phyloP scores from a whole-genome alignment of 1,140 invertebrate species.

The Drosophila athabasca region DNA sequence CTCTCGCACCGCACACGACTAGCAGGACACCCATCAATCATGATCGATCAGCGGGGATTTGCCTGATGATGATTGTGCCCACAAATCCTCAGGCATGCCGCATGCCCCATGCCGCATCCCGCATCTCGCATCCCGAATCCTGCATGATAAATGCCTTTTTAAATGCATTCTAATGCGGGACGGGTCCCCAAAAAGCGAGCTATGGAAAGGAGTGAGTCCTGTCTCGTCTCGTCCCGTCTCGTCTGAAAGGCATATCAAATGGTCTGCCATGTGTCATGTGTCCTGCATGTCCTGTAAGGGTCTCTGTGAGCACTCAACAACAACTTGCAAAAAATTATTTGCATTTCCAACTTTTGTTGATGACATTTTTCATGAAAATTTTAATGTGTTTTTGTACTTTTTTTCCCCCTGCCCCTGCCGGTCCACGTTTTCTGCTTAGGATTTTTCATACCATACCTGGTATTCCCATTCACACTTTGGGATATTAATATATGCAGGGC shows the following conservation, averaged over 20 bases:
- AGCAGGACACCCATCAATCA: conserved; percentile 58
- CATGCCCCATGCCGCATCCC: not conserved
- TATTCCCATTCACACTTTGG: conserved; percentile 64
- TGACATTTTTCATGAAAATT: conserved; percentile 83
- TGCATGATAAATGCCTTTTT: conserved; percentile 73
- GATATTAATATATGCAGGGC: conserved; percentile 81
- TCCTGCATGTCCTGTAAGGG: conserved; percentile 46
- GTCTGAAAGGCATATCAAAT: conserved; percentile 54
- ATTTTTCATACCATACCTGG: conserved; percentile 40
- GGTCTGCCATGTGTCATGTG: conserved; percentile 54
- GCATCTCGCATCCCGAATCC: conserved; percentile 6
- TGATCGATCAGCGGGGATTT: conserved; percentile 74
- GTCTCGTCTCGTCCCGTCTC: not conserved
- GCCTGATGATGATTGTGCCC: conserved; percentile 39
- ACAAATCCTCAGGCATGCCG: conserved; percentile 45
- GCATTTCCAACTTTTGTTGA: conserved; percentile 82
- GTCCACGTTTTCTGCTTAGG: conserved; percentile 3
- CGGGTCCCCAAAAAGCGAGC: conserved; percentile 47
- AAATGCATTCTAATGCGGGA: conserved; percentile 77
- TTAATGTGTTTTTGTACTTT: conserved; percentile 69
- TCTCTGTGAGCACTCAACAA: conserved; percentile 67
- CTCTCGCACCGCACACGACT: not conserved
- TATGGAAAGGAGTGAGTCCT: conserved; percentile 9
- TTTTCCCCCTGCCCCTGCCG: conserved; percentile 5
- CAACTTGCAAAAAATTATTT: conserved; percentile 69